Evolutionary conservation across 2,113 vertebrate genomes (phyloP).

Genomic region (Australoheros scitulus): DNA sequence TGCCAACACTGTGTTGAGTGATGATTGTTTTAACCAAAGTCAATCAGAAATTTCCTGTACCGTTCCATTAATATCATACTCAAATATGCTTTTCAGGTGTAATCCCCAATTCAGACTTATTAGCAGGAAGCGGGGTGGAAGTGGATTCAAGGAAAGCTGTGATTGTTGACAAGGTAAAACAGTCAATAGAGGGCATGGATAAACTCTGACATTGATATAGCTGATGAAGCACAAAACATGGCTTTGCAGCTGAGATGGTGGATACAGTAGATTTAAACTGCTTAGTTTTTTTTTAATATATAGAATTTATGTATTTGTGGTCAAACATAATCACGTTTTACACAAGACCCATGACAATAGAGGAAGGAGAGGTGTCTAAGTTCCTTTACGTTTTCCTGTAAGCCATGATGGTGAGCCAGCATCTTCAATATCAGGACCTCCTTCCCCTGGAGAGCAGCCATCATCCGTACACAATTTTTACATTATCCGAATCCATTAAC

Average conservation of each 20-base stretch:
- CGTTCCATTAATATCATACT: background rate
- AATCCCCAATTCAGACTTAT: slow-evolving; percentile 80
- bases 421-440: background rate
- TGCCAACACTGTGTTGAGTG: background rate
- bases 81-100: slow-evolving; percentile 75
- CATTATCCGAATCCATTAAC: background rate
- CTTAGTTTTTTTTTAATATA: background rate
- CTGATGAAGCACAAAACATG: background rate
- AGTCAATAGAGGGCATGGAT: background rate
- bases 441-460: no score
- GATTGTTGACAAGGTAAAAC: slow-evolving; percentile 85
- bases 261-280: background rate
- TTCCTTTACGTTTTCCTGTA: background rate
- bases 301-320: no score
- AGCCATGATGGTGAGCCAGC: background rate
- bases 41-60: background rate
- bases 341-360: no score
- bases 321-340: no score
- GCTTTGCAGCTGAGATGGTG: background rate
- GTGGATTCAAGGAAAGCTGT: slow-evolving; percentile 78
- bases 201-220: background rate
- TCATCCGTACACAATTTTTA: no score
- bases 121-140: slow-evolving; percentile 78
- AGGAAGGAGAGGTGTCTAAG: background rate
- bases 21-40: background rate